Percentiles rank a stretch among this genome's conserved stretches.
Conservation (phyloP, 2,888 invertebrate genomes). For the Protonemura montana region DNA sequence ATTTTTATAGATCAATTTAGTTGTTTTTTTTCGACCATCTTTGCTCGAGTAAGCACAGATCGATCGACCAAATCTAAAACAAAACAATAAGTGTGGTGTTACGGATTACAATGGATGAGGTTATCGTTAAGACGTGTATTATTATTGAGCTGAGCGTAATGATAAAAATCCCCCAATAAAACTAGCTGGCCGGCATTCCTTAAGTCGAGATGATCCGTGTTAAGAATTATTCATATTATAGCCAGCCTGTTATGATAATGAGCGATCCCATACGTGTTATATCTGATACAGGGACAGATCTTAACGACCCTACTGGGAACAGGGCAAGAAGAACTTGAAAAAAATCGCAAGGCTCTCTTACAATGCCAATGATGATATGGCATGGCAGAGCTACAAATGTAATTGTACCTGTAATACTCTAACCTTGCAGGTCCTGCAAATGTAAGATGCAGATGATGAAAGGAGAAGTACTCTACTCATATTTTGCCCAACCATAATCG, state of each 20-base stretch:
- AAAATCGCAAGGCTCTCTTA: no score
- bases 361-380: no score
- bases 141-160: conserved; percentile 19
- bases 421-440: no score
- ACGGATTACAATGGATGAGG: conserved; percentile 20
- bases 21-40: conserved; percentile 12
- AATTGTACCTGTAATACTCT: no score
- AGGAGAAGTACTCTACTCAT: no score
- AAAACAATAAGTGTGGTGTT: conserved; percentile 7
- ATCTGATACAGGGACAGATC: conserved; percentile 19
- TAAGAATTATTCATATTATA: conserved; percentile 14
- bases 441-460: no score
- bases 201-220: background rate
- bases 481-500: no score
- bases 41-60: conserved; percentile 12
- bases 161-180: conserved; percentile 12
- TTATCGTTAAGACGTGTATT: background rate
- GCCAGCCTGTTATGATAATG: conserved; percentile 22
- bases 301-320: background rate
- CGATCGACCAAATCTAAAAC: background rate
- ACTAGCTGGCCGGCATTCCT: conserved; percentile 27
- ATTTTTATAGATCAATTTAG: conserved; percentile 7
- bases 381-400: no score
- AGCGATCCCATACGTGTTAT: background rate
- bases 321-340: no score